Base-by-base conservation (phyloP, 2,797 vertebrate species). In the Sandelia bainsii region DNA sequence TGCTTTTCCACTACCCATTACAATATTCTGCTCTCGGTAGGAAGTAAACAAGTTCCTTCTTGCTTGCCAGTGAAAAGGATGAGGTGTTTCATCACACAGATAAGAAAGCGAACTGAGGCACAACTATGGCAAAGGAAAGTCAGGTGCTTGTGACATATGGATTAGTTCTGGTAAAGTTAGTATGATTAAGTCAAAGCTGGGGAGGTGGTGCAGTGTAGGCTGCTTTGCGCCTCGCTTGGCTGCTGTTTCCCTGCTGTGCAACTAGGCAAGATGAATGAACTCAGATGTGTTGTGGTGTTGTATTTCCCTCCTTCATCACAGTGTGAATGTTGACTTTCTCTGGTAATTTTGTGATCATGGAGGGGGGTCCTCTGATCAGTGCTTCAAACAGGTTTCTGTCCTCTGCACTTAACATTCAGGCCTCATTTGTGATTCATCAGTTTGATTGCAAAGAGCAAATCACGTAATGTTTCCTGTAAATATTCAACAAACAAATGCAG, bases 101-200 rank as follows among this genome's bases (percentile, higher is more conserved):
- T 89, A 85, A 86, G 81, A 84, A 80, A 51, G 54, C 78, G 72
- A 77, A 66, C 75, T 72, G 79, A 69, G 10, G 75, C 52, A 11
- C 7, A 9, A 69, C 80, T 65, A 57, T 66, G 72, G 73, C 49
- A 74, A 29, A 70, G 62, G 37, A 63, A 75, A 68, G 44, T 60
- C 42, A 51, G 32, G 32, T 45, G 76, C 65, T 74, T 63, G 79
- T 82, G 84, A 87, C 72, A 81, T 89, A 86, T 87, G 81, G 84
- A 92, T 92, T 84, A 83, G 78, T 87, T 89, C 77, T 85, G 79
- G 80, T 89, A 86, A 90, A 91, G 83, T 90, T 91, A 7, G 62
- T 71, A 73, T 87, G 86, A 92, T 90, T 86, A 87, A 87, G 90
- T 70, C 81, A 40, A 20, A 56, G 70, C 53, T 45, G 32, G 13